Evolutionary conservation across 2,888 invertebrate species (phyloP), one percentile per base, ranked within the genome.

Genomic region (Frankliniella fusca): DNA sequence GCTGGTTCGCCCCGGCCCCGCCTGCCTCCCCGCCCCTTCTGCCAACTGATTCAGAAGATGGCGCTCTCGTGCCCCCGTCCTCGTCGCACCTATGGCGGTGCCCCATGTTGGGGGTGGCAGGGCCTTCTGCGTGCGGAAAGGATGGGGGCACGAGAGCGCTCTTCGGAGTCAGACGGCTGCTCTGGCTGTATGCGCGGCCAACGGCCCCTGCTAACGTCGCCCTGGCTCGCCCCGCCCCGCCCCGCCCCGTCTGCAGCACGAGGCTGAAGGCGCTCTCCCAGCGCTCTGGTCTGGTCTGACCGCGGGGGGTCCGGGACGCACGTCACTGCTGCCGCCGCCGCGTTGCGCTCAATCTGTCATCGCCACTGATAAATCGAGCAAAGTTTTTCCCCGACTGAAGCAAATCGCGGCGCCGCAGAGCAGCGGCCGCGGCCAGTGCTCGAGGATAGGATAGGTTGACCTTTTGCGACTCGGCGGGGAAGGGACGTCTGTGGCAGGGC

Each of bases 321-420:
- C 18, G 9, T n/a, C n/a, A n/a, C 9, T 15, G 65, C 9, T 23
- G 70, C n/a, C n/a, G 70, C 20, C 70, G 9, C 70, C 70, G 10
- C 70, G 70, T 70, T 54, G 70, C 70, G 70, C 70, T 23, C n/a
- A 70, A 70, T 70, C 70, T 70, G 70, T 70, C 70, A 70, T 70
- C 70, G 70, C 70, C 9, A 70, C 70, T 70, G 70, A 70, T 23
- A 70, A 70, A 70, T 70, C 70, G 70, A 23, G 3, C n/a, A 70
- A 70, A 70, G n/a, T 70, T 70, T 70, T n/a, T 23, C 11, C 23
- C 70, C 70, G 23, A 70, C 9, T 3, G n/a, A 23, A 23, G n/a
- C 70, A 23, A 5, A 23, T 20, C 70, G 65, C 54, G 18, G 54
- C 12, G 8, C 54, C 18, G 15, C 54, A n/a, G n/a, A n/a, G n/a